Percentiles rank a stretch among this genome's conserved stretches.
Evolutionary conservation across 2,113 vertebrate genomes (phyloP).

Genomic region (Lamprologus sp.): DNA sequence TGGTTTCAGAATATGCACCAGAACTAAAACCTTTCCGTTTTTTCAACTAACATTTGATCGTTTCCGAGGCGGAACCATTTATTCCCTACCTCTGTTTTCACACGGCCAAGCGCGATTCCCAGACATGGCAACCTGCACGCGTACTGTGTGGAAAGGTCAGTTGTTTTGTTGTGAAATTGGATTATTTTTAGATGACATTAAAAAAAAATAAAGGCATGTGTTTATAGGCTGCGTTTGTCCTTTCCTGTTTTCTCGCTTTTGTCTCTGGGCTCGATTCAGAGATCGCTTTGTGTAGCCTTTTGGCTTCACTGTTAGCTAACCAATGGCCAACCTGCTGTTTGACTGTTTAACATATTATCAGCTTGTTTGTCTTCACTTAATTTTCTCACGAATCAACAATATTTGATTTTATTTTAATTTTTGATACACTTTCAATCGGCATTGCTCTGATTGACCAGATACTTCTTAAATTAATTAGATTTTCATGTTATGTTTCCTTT

Average conservation of each 20-base stretch:
- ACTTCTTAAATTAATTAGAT: neutral
- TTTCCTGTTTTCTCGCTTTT: neutral
- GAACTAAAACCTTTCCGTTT: fast-evolving
- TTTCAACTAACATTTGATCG: neutral
- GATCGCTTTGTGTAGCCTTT: neutral
- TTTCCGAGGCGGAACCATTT: slow-evolving; percentile 2
- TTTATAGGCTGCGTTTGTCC: neutral
- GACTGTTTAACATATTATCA: neutral
- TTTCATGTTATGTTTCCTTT: neutral
- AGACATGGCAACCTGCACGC: slow-evolving; percentile 64
- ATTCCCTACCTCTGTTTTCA: neutral
- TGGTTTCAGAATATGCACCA: fast-evolving
- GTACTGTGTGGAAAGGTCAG: slow-evolving; percentile 69
- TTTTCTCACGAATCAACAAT: neutral
- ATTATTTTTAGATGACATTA: neutral
- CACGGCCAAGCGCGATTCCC: slow-evolving; percentile 8
- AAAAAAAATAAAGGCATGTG: neutral
- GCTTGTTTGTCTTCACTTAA: fast-evolving
- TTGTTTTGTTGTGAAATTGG: neutral
- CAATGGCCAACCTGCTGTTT: neutral
- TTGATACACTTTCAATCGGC: fast-evolving
- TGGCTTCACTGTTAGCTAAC: neutral
- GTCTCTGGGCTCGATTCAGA: neutral
- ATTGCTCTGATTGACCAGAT: neutral
- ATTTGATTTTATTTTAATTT: fast-evolving